These are phyloP conservation scores for Thunnus albacares DNA, from an alignment of 2,797 vertebrate species.

Conservation along the genomic window DNA sequence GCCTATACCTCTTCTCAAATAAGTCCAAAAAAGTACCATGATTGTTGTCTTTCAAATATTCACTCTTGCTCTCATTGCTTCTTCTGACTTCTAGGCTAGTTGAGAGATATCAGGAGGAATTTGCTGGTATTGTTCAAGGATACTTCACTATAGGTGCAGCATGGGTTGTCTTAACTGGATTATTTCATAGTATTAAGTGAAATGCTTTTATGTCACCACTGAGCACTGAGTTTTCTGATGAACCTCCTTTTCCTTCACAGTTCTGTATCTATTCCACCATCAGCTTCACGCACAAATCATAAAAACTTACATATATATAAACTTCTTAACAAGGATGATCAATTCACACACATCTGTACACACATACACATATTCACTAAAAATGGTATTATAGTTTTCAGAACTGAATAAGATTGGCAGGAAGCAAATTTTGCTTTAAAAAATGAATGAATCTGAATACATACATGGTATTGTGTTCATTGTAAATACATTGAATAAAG, in stretches of 20 bases:
- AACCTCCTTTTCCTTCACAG: neutral
- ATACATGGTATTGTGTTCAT: too few species aligned
- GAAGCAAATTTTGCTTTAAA: too few species aligned
- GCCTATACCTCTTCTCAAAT: constrained; percentile 14
- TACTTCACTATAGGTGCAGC: neutral
- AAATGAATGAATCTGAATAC: too few species aligned
- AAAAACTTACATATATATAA: neutral
- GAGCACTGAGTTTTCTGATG: constrained; percentile 1
- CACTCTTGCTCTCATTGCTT: neutral
- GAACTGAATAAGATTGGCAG: neutral
- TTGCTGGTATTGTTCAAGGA: neutral
- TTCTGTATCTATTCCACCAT: neutral
- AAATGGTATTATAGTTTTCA: neutral
- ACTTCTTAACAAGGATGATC: neutral
- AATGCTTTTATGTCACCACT: neutral
- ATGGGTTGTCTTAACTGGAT: constrained; percentile 6
- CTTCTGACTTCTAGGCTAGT: neutral
- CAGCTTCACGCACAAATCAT: neutral
- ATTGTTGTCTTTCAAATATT: neutral
- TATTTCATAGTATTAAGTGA: constrained; percentile 16
- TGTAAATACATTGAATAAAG: neutral
- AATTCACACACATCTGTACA: neutral
- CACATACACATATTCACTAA: neutral
- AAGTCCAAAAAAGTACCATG: neutral
- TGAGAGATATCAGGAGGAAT: neutral